Evolutionary conservation across 2,888 invertebrate genomes (phyloP).

Genomic region (Brachyopa scutellaris): DNA sequence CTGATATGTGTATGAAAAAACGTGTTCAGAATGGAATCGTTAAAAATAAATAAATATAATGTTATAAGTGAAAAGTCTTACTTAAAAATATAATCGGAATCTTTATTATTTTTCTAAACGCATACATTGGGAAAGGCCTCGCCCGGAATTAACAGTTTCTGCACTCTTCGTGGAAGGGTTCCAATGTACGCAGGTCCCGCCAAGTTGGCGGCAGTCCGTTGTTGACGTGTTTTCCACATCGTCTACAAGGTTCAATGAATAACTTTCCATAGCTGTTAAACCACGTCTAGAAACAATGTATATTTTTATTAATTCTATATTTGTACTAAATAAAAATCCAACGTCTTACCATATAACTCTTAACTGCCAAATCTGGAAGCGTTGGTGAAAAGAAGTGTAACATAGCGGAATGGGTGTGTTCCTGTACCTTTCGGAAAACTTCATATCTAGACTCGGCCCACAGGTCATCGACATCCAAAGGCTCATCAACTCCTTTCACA

Average conservation of each 20-base stretch:
- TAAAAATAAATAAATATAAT: slow-evolving; percentile 62
- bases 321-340: background rate
- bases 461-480: slow-evolving; percentile 86
- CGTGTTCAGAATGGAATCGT: slow-evolving; percentile 69
- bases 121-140: too few species aligned
- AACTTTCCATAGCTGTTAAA: slow-evolving; percentile 93
- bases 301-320: background rate
- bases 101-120: slow-evolving; percentile 44
- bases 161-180: slow-evolving; percentile 97
- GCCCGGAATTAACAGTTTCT: slow-evolving; percentile 85
- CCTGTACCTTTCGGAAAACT: slow-evolving; percentile 96
- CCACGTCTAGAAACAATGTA: slow-evolving; percentile 87
- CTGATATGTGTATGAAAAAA: slow-evolving; percentile 85
- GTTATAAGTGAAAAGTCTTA: slow-evolving; percentile 70
- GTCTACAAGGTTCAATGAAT: slow-evolving; percentile 94
- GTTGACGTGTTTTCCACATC: slow-evolving; percentile 93
- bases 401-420: slow-evolving; percentile 98
- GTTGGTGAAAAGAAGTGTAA: slow-evolving; percentile 96
- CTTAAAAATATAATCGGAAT: slow-evolving; percentile 49
- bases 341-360: slow-evolving; percentile 90
- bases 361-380: slow-evolving; percentile 93
- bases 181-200: slow-evolving; percentile 94
- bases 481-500: slow-evolving; percentile 94
- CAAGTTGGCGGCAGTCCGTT: slow-evolving; percentile 96
- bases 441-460: slow-evolving; percentile 96